Conservation (phyloP, 1,140 invertebrate genomes). For the Drosophila pseudoobscura region DNA sequence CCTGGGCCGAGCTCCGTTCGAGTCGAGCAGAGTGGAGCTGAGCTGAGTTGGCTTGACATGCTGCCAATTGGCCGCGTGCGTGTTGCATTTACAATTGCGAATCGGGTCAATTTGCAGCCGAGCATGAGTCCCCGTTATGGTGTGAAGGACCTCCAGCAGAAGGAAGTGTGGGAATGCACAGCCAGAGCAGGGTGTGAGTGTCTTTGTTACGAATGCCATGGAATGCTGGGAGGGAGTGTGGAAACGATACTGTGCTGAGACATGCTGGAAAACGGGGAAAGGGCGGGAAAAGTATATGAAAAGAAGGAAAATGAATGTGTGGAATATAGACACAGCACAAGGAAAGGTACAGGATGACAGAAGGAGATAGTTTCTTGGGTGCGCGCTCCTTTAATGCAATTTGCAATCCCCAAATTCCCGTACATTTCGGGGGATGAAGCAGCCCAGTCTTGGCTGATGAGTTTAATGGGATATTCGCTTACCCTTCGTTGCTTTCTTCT, state of each 20-base stretch:
- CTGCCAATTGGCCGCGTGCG: constrained; percentile 67
- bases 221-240: no score
- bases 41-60: constrained; percentile 59
- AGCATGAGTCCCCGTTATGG: constrained; percentile 22
- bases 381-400: no score
- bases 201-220: not conserved
- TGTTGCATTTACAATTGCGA: constrained; percentile 56
- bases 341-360: no score
- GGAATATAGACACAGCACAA: no score
- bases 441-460: constrained; percentile 29
- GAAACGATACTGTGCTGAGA: no score
- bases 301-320: no score
- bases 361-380: no score
- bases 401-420: no score
- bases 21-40: constrained; percentile 17
- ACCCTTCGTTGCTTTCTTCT: constrained; percentile 8
- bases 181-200: not conserved
- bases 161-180: constrained; percentile 14
- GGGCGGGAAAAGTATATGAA: no score
- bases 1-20: constrained; percentile 13
- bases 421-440: not conserved
- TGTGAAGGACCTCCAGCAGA: constrained; percentile 24
- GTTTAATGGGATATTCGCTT: constrained; percentile 29
- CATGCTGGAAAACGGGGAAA: no score
- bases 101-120: constrained; percentile 65